Evolutionary conservation across 2,797 vertebrate genomes (phyloP).

Genomic region (Helostoma temminkii): DNA sequence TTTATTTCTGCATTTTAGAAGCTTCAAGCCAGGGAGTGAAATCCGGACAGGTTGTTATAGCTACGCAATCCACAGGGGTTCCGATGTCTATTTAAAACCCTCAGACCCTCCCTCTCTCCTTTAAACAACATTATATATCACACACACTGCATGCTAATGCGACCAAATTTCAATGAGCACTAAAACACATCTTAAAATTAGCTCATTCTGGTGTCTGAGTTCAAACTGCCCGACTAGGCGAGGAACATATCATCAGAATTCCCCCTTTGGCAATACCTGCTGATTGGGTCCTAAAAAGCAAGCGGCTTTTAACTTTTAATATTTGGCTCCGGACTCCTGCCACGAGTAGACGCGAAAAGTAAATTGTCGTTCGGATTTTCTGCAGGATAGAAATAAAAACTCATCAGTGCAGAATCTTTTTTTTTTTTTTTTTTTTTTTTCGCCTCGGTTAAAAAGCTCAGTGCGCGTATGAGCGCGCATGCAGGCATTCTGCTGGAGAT

Average conservation of each 20-base stretch:
- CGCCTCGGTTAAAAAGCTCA: conserved; percentile 52
- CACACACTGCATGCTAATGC: conserved; percentile 87
- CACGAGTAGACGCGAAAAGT: conserved; percentile 82
- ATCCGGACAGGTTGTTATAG: conserved; percentile 95
- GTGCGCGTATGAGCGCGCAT: conserved; percentile 78
- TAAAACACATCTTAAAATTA: conserved; percentile 90
- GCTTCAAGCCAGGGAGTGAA: conserved; percentile 90
- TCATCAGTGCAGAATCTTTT: conserved; percentile 34
- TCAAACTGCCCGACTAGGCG: conserved; percentile 76
- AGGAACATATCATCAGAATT: conserved; percentile 87
- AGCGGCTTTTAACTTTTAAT: conserved; percentile 87
- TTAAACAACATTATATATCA: conserved; percentile 90
- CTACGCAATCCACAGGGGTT: conserved; percentile 92
- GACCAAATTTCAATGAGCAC: conserved; percentile 89
- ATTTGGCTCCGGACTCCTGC: conserved; percentile 82
- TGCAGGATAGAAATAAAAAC: conserved; percentile 55
- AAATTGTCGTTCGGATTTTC: conserved; percentile 62
- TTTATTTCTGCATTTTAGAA: conserved; percentile 90
- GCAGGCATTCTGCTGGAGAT: conserved; percentile 72
- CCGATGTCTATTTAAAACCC: conserved; percentile 89
- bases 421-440: conserved; percentile 26
- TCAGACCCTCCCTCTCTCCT: conserved; percentile 85
- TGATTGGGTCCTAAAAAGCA: conserved; percentile 87
- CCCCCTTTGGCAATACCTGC: conserved; percentile 90
- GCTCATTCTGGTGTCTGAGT: conserved; percentile 84